A percentile compares a stretch with the other conserved stretches of the same genome.
Evolutionary conservation across 2,113 vertebrate genomes (phyloP).

Genomic region (Myrmecophaga tridactyla): DNA sequence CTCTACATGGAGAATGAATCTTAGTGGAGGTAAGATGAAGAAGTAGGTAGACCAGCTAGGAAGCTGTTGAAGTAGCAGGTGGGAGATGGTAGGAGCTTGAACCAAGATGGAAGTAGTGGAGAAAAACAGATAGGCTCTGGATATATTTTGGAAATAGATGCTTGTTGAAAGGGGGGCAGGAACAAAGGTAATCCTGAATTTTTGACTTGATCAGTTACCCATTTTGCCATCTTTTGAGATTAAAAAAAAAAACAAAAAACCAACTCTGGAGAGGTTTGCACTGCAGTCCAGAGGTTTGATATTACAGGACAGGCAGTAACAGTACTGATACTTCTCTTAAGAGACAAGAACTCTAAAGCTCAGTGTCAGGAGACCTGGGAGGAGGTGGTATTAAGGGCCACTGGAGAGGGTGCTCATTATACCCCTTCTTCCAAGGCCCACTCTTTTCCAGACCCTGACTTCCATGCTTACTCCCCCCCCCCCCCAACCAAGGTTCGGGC

Average conservation of each 20-base stretch:
- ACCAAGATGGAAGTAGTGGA: neutral
- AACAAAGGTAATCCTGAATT: neutral
- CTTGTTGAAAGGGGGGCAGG: neutral
- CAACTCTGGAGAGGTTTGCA: neutral
- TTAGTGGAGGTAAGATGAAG: neutral
- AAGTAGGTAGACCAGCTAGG: neutral
- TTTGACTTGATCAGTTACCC: neutral
- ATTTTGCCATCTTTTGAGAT: neutral
- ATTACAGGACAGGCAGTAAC: neutral
- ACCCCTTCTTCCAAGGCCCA: neutral
- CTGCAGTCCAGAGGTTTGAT: neutral
- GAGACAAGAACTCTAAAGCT: neutral
- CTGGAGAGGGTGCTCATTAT: neutral
- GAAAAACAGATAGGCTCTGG: neutral
- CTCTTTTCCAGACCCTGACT: neutral
- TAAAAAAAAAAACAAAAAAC: neutral
- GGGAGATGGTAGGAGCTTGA: neutral
- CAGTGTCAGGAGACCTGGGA: neutral
- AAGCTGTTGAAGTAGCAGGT: neutral
- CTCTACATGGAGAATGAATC: neutral
- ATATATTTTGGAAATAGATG: constrained; percentile 10
- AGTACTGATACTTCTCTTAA: neutral
- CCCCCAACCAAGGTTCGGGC: fast-evolving
- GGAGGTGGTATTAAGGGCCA: neutral
- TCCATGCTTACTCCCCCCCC: neutral